These are phyloP conservation scores for Cotesia congregata DNA, from an alignment of 2,888 invertebrate species.

Conservation along the genomic window DNA sequence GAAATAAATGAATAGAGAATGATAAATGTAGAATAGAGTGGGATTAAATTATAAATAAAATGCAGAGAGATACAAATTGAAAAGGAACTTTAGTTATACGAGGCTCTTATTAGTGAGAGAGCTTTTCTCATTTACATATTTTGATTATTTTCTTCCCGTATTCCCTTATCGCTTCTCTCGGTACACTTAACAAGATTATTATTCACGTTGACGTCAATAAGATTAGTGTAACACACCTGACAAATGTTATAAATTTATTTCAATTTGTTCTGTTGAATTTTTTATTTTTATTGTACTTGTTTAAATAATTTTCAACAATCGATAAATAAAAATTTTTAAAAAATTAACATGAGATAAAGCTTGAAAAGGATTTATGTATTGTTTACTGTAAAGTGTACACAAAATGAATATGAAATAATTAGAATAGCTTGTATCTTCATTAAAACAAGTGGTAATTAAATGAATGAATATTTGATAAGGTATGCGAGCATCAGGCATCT, in stretches of 20 bases:
- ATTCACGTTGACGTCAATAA: conserved; percentile 9
- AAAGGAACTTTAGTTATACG: neutral
- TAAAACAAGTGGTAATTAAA: conserved; percentile 65
- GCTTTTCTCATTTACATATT: conserved; percentile 8
- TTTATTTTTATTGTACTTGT: neutral
- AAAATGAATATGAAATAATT: too few relatives aligned
- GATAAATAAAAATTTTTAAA: too few relatives aligned
- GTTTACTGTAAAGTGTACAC: too few relatives aligned
- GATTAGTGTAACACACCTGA: conserved; percentile 26
- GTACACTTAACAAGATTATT: neutral
- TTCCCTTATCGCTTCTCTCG: neutral
- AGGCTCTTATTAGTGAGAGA: conserved; percentile 6
- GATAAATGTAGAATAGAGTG: too few relatives aligned
- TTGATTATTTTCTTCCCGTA: conserved; percentile 5
- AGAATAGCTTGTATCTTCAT: conserved; percentile 57
- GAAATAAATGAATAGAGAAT: too few relatives aligned
- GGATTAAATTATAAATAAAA: too few relatives aligned
- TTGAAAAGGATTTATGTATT: too few relatives aligned
- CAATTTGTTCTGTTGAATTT: conserved; percentile 6
- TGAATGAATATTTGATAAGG: conserved; percentile 65
- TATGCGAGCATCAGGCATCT: conserved; percentile 45
- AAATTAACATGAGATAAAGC: too few relatives aligned
- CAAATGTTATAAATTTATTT: conserved; percentile 20
- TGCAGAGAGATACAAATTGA: neutral
- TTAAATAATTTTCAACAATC: too few relatives aligned